Evolutionary conservation across 2,113 vertebrate genomes (phyloP).

Genomic region (Passer domesticus): DNA sequence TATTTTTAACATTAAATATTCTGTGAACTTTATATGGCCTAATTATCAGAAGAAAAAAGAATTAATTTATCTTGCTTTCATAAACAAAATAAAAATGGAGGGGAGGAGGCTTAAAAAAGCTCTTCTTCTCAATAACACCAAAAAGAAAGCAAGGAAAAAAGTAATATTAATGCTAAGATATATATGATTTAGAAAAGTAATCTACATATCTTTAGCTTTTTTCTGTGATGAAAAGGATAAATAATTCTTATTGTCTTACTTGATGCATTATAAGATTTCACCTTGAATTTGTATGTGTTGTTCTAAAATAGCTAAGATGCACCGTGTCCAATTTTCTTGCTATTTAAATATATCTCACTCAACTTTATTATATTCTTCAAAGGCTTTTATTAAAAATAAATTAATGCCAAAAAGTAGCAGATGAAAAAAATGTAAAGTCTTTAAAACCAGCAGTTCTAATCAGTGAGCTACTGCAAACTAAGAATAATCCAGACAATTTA

Average conservation of each 20-base stretch:
- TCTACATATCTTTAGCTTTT: neutral
- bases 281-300: neutral
- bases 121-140: neutral
- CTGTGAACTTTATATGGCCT: neutral
- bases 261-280: neutral
- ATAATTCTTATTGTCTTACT: neutral
- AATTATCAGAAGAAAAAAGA: neutral
- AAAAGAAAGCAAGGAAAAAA: neutral
- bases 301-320: neutral
- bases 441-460: neutral
- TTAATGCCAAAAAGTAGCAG: neutral
- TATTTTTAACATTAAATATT: neutral
- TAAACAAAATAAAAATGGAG: neutral
- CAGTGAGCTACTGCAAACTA: neutral
- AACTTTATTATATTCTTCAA: neutral
- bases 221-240: neutral
- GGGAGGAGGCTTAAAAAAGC: neutral
- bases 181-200: neutral
- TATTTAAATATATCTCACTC: neutral
- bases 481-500: neutral
- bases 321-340: neutral
- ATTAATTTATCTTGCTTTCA: neutral
- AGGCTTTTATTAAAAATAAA: slow-evolving; percentile 10
- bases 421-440: neutral
- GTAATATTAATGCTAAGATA: neutral